These are phyloP conservation scores for Acronicta alni DNA, from an alignment of 2,888 invertebrate species.

Conservation along the genomic window DNA sequence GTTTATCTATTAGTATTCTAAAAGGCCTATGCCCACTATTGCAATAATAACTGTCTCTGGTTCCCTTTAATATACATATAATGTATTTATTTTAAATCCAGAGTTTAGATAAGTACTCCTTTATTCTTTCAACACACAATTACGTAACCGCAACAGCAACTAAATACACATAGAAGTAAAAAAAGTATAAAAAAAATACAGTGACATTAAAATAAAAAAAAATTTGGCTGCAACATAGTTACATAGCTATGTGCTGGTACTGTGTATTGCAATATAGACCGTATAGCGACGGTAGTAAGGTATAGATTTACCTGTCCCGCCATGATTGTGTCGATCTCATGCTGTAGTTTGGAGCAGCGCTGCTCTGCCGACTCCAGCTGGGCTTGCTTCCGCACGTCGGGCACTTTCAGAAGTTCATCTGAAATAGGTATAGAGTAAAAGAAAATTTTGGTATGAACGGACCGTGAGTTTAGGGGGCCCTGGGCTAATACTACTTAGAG, in stretches of 20 bases:
- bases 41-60: too few species aligned
- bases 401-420: constrained; percentile 84
- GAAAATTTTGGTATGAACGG: too few species aligned
- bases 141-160: constrained; percentile 54
- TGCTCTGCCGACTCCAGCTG: constrained; percentile 83
- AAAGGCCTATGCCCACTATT: too few species aligned
- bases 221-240: constrained; percentile 64
- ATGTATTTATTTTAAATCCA: too few species aligned
- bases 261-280: constrained; percentile 40
- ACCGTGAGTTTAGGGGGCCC: too few species aligned
- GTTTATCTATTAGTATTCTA: too few species aligned
- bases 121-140: constrained; percentile 13
- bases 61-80: too few species aligned
- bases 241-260: constrained; percentile 50
- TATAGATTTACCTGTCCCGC: constrained; percentile 75
- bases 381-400: constrained; percentile 83
- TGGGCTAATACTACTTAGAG: too few species aligned
- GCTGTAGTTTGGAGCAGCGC: constrained; percentile 78
- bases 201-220: constrained; percentile 41
- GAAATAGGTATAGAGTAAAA: constrained; percentile 47
- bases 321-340: constrained; percentile 81
- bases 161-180: constrained; percentile 46
- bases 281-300: constrained; percentile 15
- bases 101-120: background rate
- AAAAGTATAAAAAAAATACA: constrained; percentile 52